A percentile compares a stretch with the other conserved stretches of the same genome.
Evolutionary conservation across 92 coral and sea anemone species (phyloP).

Genomic region (Scolanthus callimorphus): DNA sequence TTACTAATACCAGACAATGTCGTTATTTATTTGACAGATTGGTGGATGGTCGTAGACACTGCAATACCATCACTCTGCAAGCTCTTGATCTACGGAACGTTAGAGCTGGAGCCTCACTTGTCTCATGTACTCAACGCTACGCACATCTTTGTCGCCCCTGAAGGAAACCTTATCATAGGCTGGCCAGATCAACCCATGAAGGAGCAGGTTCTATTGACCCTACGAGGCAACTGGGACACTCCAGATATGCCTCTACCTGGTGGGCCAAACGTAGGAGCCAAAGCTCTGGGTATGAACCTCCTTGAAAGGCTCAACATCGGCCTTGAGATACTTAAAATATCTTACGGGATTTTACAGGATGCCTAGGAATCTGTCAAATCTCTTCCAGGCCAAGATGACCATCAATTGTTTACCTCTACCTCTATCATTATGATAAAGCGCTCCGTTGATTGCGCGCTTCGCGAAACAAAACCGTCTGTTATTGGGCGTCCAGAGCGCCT

Average conservation of each 20-base stretch:
- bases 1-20: no score
- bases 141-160: constrained; percentile 61
- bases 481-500: no score
- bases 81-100: constrained; percentile 73
- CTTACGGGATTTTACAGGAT: no score
- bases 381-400: no score
- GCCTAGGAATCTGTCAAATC: no score
- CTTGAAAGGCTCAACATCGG: no score
- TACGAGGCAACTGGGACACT: constrained; percentile 76
- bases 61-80: constrained; percentile 56
- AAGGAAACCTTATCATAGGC: constrained; percentile 77
- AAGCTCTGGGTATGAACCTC: constrained; percentile 59
- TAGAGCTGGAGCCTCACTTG: constrained; percentile 73
- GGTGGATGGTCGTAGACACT: constrained; percentile 94
- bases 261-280: constrained; percentile 82
- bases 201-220: constrained; percentile 63
- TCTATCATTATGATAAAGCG: no score
- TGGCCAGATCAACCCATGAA: constrained; percentile 79
- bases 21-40: constrained; percentile 32
- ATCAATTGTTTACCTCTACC: no score
- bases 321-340: no score
- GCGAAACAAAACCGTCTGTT: no score
- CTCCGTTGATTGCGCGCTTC: no score
- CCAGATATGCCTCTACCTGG: constrained; percentile 76
- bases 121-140: constrained; percentile 81